Evolutionary conservation across 2,888 invertebrate genomes (phyloP).

Genomic region (Cryptosula pallasiana): DNA sequence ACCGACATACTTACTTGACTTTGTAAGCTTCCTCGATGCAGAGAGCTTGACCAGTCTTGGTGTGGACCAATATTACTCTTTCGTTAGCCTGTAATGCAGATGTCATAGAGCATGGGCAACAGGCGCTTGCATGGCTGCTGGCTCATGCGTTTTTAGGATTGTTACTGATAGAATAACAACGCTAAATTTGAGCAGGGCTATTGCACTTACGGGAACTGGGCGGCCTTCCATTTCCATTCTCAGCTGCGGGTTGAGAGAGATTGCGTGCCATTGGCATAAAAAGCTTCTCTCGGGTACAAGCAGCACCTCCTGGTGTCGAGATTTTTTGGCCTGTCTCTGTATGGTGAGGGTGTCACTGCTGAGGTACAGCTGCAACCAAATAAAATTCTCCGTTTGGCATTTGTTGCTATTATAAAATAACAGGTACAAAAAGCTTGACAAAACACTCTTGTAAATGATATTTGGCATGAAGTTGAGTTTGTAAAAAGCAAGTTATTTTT

Average conservation of each 20-base stretch:
- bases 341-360: slow-evolving; percentile 43
- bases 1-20: slow-evolving; percentile 32
- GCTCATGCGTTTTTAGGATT: no score
- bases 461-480: no score
- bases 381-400: no score
- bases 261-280: slow-evolving; percentile 45
- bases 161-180: no score
- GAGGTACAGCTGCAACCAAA: slow-evolving; percentile 39
- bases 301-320: slow-evolving; percentile 45
- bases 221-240: slow-evolving; percentile 46
- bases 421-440: no score
- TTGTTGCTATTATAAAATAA: no score
- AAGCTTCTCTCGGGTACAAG: slow-evolving; percentile 39
- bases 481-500: no score
- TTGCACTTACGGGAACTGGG: slow-evolving; percentile 45
- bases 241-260: slow-evolving; percentile 43
- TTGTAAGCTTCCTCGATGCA: slow-evolving; percentile 42
- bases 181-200: no score
- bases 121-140: no score
- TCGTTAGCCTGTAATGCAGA: slow-evolving; percentile 47
- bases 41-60: slow-evolving; percentile 45
- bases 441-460: no score
- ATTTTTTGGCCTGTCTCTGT: slow-evolving; percentile 41
- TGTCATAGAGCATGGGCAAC: background rate
- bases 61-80: slow-evolving; percentile 43